A percentile compares a stretch with the other conserved stretches of the same genome.
These are phyloP conservation scores for Tipula lateralis DNA, from an alignment of 2,888 invertebrate genomes.

Conservation along the genomic window DNA sequence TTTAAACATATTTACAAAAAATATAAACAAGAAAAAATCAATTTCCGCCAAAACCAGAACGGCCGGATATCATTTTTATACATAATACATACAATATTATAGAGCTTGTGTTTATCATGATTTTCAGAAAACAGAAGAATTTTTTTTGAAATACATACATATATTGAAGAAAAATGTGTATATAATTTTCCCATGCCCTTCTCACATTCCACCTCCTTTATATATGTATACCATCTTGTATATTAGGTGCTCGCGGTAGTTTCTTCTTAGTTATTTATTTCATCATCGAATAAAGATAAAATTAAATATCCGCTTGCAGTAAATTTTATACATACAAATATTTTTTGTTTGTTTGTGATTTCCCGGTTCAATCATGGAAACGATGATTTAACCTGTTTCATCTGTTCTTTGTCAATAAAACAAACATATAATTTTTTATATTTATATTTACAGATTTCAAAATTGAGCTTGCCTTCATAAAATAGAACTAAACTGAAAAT, in stretches of 20 bases:
- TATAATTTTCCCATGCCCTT: slow-evolving; percentile 26
- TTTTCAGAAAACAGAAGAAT: neutral
- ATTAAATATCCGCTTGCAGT: slow-evolving; percentile 29
- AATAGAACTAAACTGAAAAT: slow-evolving; percentile 45
- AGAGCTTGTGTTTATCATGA: neutral
- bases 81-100: neutral
- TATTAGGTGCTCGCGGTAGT: neutral
- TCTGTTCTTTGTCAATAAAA: slow-evolving; percentile 3
- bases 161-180: neutral
- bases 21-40: slow-evolving; percentile 27
- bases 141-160: neutral
- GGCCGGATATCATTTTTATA: slow-evolving; percentile 37
- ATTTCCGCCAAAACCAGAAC: slow-evolving; percentile 32
- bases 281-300: slow-evolving; percentile 24
- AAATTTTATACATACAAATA: neutral
- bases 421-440: slow-evolving; percentile 20
- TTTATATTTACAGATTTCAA: slow-evolving; percentile 29
- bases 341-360: slow-evolving; percentile 7
- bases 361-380: neutral
- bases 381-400: slow-evolving; percentile 19
- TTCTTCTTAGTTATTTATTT: neutral
- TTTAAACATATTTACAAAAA: neutral
- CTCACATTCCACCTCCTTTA: neutral
- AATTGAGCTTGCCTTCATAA: neutral
- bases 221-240: neutral